Conservation (phyloP, 2,888 invertebrate genomes). For the Ornithoptera alexandrae region DNA sequence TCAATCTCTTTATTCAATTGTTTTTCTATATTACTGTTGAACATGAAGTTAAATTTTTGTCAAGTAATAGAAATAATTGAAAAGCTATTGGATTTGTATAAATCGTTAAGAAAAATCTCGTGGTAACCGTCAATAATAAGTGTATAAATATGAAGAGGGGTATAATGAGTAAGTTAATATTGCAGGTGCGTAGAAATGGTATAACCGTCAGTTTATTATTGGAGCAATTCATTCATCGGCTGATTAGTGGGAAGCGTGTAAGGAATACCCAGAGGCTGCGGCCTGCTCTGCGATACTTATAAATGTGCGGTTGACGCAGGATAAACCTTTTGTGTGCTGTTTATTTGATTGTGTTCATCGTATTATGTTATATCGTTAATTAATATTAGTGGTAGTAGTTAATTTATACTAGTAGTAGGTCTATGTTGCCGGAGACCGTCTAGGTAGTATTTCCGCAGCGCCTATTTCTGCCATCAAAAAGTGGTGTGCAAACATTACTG, state of each 20-base stretch:
- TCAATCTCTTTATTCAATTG: too few species aligned
- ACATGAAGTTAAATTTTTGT: too few species aligned
- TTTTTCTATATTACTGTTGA: too few species aligned
- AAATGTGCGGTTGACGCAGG: constrained; percentile 55
- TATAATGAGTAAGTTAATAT: constrained; percentile 38
- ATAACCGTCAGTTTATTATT: constrained; percentile 43
- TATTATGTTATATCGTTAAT: background rate
- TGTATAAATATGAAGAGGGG: constrained; percentile 18
- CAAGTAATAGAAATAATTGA: too few species aligned
- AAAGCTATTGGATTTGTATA: too few species aligned
- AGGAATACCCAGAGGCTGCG: constrained; percentile 51
- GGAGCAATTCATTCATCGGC: constrained; percentile 65
- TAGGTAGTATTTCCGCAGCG: too few species aligned
- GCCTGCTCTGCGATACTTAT: constrained; percentile 40
- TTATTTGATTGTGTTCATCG: constrained; percentile 5
- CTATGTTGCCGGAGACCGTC: too few species aligned
- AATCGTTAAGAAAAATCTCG: background rate
- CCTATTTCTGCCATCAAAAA: too few species aligned
- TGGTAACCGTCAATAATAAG: background rate
- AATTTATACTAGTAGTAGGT: too few species aligned
- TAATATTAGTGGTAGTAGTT: too few species aligned
- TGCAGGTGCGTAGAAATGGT: constrained; percentile 39
- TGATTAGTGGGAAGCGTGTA: constrained; percentile 70
- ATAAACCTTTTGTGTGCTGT: constrained; percentile 47
- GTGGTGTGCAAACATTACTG: too few species aligned